These are phyloP conservation scores for Drosophila neonasuta DNA, from an alignment of 2,888 invertebrate species.

Conservation along the genomic window DNA sequence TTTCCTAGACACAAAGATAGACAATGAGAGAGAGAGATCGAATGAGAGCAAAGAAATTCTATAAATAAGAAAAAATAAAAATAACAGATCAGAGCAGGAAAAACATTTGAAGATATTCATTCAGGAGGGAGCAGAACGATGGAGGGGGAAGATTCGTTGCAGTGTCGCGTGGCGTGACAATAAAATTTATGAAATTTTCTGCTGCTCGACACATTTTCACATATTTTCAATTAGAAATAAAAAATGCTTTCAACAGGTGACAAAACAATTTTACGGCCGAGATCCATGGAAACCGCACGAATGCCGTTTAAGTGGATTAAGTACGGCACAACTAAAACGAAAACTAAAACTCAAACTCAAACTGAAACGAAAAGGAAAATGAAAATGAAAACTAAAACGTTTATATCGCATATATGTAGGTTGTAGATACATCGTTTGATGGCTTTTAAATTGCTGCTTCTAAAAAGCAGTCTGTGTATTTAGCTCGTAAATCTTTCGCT, in stretches of 20 bases:
- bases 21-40: not conserved
- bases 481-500: conserved; percentile 54
- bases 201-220: conserved; percentile 19
- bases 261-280: conserved; percentile 72
- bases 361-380: conserved; percentile 4
- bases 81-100: conserved; percentile 14
- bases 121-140: not conserved
- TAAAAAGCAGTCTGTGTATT: conserved; percentile 40
- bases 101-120: conserved; percentile 2
- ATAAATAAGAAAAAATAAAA: conserved; percentile 31
- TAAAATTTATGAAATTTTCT: conserved; percentile 64
- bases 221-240: conserved; percentile 60
- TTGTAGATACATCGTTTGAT: conserved; percentile 54
- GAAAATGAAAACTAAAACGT: conserved; percentile 5
- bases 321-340: conserved; percentile 11
- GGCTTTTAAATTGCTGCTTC: conserved; percentile 66
- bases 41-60: conserved; percentile 7
- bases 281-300: conserved; percentile 41
- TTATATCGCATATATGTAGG: conserved; percentile 10
- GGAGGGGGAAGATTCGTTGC: conserved; percentile 39
- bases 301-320: conserved; percentile 51
- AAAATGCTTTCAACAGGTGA: conserved; percentile 78
- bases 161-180: conserved; percentile 44
- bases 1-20: conserved; percentile 16
- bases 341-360: not conserved